Base-by-base conservation (phyloP, 2,888 invertebrate genomes). In the Tinea pellionella region DNA sequence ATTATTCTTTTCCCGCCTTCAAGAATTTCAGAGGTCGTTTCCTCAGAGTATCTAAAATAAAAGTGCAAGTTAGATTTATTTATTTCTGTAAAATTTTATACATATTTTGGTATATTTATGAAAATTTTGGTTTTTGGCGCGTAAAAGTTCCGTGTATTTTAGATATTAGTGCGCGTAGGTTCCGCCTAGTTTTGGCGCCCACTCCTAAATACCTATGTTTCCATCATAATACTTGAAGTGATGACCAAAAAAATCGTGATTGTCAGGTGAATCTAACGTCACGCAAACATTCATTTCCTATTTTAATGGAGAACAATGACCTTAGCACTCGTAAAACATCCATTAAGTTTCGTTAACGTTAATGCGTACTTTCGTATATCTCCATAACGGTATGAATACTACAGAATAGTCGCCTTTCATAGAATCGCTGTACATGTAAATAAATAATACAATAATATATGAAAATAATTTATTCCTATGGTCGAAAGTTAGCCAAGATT, bases 301-400 rank as follows among this genome's bases (percentile, higher is more conserved):
- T 37, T 47, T 47, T 47, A 47, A 47, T 47, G 15, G 47, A 47
- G 47, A 13, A 47, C 47, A 47, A 15, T 47, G 47, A 47, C 47
- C 47, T 47, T 13, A 13, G n/a, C n/a, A 15, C 8, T 47, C 15
- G 9, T 47, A 47, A 47, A 47, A 47, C 47, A 15, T 47, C 47
- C 47, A 47, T 47, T 47, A 47, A 47, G 47, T 47, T 47, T 47
- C 15, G 47, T 47, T 47, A 47, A 47, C 15, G 15, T 15, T 16
- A n/a, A 37, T 12, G 37, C n/a, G 11, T 37, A 37, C 11, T 37
- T 9, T 37, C 2, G 24, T 24, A 24, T 6, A 24, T 24, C 24
- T 24, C 24, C 6, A 6, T 24, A 24, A 24, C 24, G 24, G 24
- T 24, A 24, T 24, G 24, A 24, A 24, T 6, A 24, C 24, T 24